phyloP scores from a whole-genome alignment of 2,113 vertebrate genomes.

The Tetraodon nigroviridis region DNA sequence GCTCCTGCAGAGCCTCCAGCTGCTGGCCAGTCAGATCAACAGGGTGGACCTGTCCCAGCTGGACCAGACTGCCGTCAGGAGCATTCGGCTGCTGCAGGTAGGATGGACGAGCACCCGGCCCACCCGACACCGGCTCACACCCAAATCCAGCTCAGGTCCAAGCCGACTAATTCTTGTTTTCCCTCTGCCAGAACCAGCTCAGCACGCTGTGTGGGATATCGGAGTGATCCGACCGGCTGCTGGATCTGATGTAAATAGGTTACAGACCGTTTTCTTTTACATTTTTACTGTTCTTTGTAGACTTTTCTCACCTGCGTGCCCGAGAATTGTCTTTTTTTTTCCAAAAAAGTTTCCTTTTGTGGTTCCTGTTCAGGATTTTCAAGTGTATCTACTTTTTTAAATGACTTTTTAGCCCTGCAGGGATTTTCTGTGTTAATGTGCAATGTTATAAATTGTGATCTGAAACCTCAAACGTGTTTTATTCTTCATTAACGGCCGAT shows the following conservation, averaged over 20 bases:
- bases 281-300: slow-evolving; percentile 42
- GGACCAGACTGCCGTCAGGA: slow-evolving; percentile 61
- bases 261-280: slow-evolving; percentile 40
- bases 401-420: slow-evolving; percentile 90
- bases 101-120: too few relatives aligned
- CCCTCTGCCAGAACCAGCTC: slow-evolving; percentile 63
- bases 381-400: slow-evolving; percentile 34
- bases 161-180: background rate
- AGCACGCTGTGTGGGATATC: slow-evolving; percentile 60
- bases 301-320: slow-evolving; percentile 83
- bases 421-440: slow-evolving; percentile 95
- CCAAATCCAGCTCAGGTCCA: background rate
- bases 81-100: slow-evolving; percentile 73
- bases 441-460: slow-evolving; percentile 93
- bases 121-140: too few relatives aligned
- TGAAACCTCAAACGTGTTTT: slow-evolving; percentile 78
- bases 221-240: slow-evolving; percentile 8
- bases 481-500: slow-evolving; percentile 11
- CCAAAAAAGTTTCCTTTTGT: slow-evolving; percentile 46
- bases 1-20: slow-evolving; percentile 67
- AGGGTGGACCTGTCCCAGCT: slow-evolving; percentile 67
- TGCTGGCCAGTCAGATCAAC: slow-evolving; percentile 76
- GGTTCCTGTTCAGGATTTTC: slow-evolving; percentile 21
- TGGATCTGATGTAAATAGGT: slow-evolving; percentile 50
- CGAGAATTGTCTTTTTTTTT: slow-evolving; percentile 79